Evolutionary conservation across 2,888 invertebrate genomes (phyloP).

Genomic region (Diarsia mendica): DNA sequence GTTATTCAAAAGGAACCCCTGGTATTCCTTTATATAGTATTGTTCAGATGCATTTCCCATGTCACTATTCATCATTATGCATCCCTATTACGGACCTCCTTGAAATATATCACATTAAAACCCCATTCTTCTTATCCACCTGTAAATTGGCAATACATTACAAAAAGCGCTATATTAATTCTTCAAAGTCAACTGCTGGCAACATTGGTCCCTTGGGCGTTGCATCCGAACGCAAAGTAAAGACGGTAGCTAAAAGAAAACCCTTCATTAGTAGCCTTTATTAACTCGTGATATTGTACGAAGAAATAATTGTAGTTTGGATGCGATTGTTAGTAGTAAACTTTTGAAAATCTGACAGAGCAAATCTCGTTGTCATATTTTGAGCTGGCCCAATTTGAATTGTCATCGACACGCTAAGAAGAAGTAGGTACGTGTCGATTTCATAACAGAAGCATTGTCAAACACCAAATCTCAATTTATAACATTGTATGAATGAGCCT

Average conservation of each 20-base stretch:
- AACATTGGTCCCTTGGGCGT: constrained; percentile 60
- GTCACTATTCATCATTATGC: constrained; percentile 36
- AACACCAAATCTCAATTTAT: no score
- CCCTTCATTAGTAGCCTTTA: constrained; percentile 77
- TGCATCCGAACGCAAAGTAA: constrained; percentile 61
- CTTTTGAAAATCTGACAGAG: not conserved
- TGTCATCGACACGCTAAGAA: no score
- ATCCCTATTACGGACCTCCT: constrained; percentile 28
- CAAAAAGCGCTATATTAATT: constrained; percentile 55
- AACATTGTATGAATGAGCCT: not conserved
- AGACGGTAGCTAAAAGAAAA: constrained; percentile 71
- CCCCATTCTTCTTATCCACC: constrained; percentile 22
- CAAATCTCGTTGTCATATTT: no score
- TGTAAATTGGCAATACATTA: constrained; percentile 54
- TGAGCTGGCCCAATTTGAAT: no score
- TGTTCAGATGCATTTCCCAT: not conserved
- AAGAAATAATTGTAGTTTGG: constrained; percentile 20
- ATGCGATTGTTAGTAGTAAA: constrained; percentile 46
- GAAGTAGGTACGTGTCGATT: no score
- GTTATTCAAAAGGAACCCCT: not conserved
- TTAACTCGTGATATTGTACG: constrained; percentile 74
- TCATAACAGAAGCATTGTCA: no score
- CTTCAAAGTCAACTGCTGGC: constrained; percentile 53
- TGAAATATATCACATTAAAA: constrained; percentile 33
- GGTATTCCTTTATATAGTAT: no score